Evolutionary conservation across 2,113 vertebrate genomes (phyloP).

Genomic region (Marcusenius ussheri): DNA sequence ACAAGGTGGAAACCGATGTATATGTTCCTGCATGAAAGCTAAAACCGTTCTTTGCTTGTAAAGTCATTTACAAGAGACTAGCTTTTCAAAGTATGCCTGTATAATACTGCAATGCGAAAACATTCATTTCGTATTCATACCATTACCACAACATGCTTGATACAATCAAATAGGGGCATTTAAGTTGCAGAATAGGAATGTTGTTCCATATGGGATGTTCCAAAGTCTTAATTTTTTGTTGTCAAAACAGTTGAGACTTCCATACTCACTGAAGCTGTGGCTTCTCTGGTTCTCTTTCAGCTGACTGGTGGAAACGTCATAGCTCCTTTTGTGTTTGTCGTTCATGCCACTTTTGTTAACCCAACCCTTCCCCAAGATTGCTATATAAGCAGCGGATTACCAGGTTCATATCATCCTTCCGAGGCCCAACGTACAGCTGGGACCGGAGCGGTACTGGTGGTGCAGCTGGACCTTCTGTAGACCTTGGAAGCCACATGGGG

Average conservation of each 20-base stretch:
- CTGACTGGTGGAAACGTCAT: neutral
- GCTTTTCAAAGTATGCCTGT: neutral
- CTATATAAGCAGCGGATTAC: neutral
- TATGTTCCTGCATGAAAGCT: neutral
- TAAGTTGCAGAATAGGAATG: neutral
- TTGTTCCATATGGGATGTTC: neutral
- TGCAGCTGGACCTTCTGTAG: neutral
- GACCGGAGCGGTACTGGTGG: neutral
- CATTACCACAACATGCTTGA: neutral
- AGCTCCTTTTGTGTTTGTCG: neutral
- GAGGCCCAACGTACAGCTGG: neutral
- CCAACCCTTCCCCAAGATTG: neutral
- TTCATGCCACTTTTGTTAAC: neutral
- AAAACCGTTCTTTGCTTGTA: neutral
- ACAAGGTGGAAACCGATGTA: constrained; percentile 8
- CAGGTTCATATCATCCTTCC: neutral
- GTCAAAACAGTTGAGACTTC: neutral
- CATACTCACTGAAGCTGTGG: neutral
- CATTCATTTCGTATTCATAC: neutral
- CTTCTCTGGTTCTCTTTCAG: neutral
- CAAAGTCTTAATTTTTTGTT: neutral
- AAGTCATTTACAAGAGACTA: neutral
- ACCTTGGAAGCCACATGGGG: neutral
- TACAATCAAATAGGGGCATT: neutral
- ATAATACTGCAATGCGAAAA: neutral